Percentiles rank a stretch among this genome's conserved stretches.
Conservation (phyloP, 2,888 invertebrate species). For the Ptilodon capucinus region DNA sequence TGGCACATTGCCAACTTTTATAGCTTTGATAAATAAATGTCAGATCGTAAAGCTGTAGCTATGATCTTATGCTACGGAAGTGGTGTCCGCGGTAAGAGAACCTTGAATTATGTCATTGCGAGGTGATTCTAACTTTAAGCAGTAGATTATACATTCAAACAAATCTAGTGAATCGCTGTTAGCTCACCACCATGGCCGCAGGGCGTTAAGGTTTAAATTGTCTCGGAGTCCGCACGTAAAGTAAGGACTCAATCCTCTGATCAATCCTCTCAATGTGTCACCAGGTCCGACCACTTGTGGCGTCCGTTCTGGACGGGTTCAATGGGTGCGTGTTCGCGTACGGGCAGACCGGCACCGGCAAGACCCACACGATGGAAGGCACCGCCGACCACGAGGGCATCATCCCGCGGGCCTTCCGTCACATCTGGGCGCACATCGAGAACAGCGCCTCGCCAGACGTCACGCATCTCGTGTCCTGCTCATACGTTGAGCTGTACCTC, state of each 20-base stretch:
- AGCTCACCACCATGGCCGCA: too few species aligned
- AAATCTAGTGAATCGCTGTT: too few species aligned
- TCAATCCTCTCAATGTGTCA: too few species aligned
- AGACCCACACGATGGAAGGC: slow-evolving; percentile 90
- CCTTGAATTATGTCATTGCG: neutral
- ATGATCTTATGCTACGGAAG: neutral
- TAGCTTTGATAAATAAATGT: neutral
- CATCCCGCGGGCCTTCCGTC: slow-evolving; percentile 98
- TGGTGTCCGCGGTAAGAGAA: neutral
- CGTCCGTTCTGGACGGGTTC: slow-evolving; percentile 98
- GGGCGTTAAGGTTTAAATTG: too few species aligned
- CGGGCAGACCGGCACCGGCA: slow-evolving; percentile 99
- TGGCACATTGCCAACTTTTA: neutral
- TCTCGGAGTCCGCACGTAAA: too few species aligned
- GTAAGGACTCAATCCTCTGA: too few species aligned
- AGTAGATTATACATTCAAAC: too few species aligned
- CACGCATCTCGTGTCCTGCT: slow-evolving; percentile 97
- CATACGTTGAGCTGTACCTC: slow-evolving; percentile 98
- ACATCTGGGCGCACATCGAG: slow-evolving; percentile 97
- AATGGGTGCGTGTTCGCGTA: slow-evolving; percentile 99
- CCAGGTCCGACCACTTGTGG: slow-evolving; percentile 92
- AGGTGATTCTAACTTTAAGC: too few species aligned
- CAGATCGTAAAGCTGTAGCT: neutral
- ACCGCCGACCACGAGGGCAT: slow-evolving; percentile 88
- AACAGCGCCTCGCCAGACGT: slow-evolving; percentile 91